Base-by-base conservation (phyloP, 1,140 invertebrate genomes). In the Anadara kagoshimensis region DNA sequence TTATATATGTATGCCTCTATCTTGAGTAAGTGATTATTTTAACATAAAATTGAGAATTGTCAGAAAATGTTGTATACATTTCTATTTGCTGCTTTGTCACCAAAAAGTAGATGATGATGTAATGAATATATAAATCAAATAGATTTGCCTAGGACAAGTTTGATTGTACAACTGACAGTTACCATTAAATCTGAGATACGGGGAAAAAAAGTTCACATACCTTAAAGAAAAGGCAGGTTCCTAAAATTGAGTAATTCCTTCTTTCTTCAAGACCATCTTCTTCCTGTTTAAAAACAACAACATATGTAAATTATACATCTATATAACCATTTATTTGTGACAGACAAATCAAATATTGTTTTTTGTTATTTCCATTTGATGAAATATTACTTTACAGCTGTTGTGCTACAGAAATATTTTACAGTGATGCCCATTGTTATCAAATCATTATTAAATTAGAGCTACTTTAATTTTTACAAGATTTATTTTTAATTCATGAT, bases 151-250 rank as follows among this genome's bases (percentile, higher is more conserved):
- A 36, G 29, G 7, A 36, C 2, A 36, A 7, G 29, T 3, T 36
- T 36, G 29, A 36, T 3, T n/a, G n/a, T n/a, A n/a, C n/a, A n/a
- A n/a, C n/a, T n/a, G n/a, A n/a, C n/a, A n/a, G n/a, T n/a, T n/a
- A n/a, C n/a, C n/a, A n/a, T n/a, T n/a, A n/a, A n/a, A n/a, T n/a
- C n/a, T n/a, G n/a, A n/a, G n/a, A n/a, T n/a, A n/a, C n/a, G n/a
- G n/a, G n/a, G n/a, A n/a, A 36, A 36, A 7, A 3, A 36, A 7
- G 29, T 29, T 22, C 45, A 65, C 61, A 77, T 83, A 90, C 90
- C 86, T 89, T 90, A 77, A 90, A 89, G 71, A 87, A 89, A 14
- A 88, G 67, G 74, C 84, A 83, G 20, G 85, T 84, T n/a, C 90
- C 89, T 29, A 90, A 67, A 29, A 90, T 87, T 29, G 81, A 84